Evolutionary conservation across 2,888 invertebrate species (phyloP).

Genomic region (Rhimphoctona megacephalus): DNA sequence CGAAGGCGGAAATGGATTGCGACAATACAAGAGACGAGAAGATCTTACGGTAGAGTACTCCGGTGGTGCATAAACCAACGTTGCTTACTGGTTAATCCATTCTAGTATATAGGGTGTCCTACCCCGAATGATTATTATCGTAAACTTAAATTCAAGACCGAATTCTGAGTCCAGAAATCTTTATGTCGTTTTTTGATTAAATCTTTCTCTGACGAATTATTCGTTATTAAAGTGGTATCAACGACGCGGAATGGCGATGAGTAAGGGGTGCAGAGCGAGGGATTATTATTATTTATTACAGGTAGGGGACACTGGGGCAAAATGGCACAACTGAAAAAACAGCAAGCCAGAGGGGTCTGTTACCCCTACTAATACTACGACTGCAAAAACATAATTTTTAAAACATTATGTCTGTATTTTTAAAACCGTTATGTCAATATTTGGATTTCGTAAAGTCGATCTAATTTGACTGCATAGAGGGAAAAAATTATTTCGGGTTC

Average conservation of each 20-base stretch:
- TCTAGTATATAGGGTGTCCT: not conserved
- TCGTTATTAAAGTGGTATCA: not conserved
- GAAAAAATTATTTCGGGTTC: not conserved
- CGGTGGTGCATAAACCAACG: slow-evolving; percentile 3
- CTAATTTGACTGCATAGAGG: not conserved
- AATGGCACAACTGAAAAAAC: not conserved
- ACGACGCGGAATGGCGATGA: not conserved
- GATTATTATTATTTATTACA: not conserved
- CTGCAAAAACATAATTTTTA: too few relatives aligned
- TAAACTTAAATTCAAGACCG: not conserved
- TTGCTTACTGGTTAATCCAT: not conserved
- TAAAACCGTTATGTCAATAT: not conserved
- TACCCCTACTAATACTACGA: too few relatives aligned
- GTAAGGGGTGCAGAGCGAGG: not conserved
- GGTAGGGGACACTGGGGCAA: too few relatives aligned
- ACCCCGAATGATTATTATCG: not conserved
- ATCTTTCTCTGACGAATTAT: not conserved
- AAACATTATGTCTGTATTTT: too few relatives aligned
- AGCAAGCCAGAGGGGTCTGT: not conserved
- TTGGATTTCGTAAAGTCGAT: not conserved
- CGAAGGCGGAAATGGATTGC: slow-evolving; percentile 48
- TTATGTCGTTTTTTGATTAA: not conserved
- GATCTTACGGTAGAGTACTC: slow-evolving; percentile 24
- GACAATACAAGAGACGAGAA: slow-evolving; percentile 30
- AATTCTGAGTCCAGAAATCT: not conserved